A percentile compares a stretch with the other conserved stretches of the same genome.
phyloP scores from a whole-genome alignment of 1,140 invertebrate genomes.

The Vanessa atalanta region DNA sequence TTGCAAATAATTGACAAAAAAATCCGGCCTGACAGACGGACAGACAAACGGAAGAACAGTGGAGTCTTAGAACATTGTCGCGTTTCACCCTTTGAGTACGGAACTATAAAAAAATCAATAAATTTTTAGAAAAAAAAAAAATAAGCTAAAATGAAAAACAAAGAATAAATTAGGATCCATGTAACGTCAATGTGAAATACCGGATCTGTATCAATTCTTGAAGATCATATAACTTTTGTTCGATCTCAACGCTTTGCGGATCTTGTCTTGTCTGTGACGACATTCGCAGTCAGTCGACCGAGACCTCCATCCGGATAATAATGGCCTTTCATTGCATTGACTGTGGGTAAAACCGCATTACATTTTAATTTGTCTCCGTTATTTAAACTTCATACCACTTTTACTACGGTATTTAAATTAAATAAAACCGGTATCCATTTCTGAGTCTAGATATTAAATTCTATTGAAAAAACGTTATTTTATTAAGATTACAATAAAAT shows the following conservation, averaged over 20 bases:
- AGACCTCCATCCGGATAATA: conserved; percentile 7
- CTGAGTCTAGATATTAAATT: neutral
- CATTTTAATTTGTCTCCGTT: neutral
- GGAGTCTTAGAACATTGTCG: too few species aligned
- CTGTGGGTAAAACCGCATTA: conserved; percentile 22
- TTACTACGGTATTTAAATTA: neutral
- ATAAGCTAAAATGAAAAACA: too few species aligned
- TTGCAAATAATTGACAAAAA: too few species aligned
- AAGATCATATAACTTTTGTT: neutral
- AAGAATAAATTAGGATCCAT: too few species aligned
- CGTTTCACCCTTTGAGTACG: too few species aligned
- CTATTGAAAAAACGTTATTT: neutral
- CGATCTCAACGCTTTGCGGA: neutral
- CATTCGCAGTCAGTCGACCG: conserved; percentile 7
- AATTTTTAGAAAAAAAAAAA: too few species aligned
- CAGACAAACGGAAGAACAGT: too few species aligned
- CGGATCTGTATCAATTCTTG: too few species aligned
- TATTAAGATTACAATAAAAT: neutral
- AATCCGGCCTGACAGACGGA: too few species aligned
- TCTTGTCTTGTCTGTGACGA: neutral
- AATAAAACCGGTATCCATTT: neutral
- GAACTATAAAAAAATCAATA: too few species aligned
- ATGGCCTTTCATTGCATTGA: conserved; percentile 8
- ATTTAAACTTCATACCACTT: neutral
- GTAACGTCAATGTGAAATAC: too few species aligned